Evolutionary conservation across 1,140 invertebrate species (phyloP).

Genomic region (Drosophila micromelanica): DNA sequence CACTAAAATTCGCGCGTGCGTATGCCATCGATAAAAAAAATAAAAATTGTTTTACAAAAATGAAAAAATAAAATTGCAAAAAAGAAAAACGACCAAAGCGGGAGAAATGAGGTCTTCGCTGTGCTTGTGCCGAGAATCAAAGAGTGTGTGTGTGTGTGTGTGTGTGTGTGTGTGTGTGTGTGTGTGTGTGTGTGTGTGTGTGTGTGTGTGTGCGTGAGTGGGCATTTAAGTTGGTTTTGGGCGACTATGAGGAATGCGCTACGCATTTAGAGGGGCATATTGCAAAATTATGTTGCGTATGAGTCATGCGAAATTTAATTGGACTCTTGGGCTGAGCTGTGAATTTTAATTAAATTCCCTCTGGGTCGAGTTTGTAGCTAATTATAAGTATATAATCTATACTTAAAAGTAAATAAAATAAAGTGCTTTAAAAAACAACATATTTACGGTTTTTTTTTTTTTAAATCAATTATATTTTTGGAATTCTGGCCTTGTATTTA

Average conservation of each 20-base stretch:
- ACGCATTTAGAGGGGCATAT: slow-evolving; percentile 30
- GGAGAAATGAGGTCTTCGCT: slow-evolving; percentile 74
- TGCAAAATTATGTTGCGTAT: slow-evolving; percentile 42
- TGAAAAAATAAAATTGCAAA: slow-evolving; percentile 20
- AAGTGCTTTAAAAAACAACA: no score
- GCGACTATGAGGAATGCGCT: slow-evolving; percentile 60
- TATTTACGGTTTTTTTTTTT: no score
- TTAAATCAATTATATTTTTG: no score
- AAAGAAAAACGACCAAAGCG: slow-evolving; percentile 61
- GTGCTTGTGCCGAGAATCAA: slow-evolving; percentile 24
- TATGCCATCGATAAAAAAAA: slow-evolving; percentile 81
- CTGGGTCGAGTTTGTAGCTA: background rate
- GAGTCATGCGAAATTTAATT: slow-evolving; percentile 40
- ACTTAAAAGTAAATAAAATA: background rate
- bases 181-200: slow-evolving; percentile 35
- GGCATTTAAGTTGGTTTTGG: slow-evolving; percentile 46
- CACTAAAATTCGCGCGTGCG: slow-evolving; percentile 80
- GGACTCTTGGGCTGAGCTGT: background rate
- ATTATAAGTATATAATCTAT: background rate
- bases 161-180: slow-evolving; percentile 33
- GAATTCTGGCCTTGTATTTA: no score
- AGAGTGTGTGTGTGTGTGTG: slow-evolving; percentile 25
- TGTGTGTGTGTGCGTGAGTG: slow-evolving; percentile 33
- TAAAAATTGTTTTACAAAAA: slow-evolving; percentile 76
- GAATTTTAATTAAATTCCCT: background rate